A percentile compares a stretch with the other conserved stretches of the same genome.
These are phyloP conservation scores for Eurystomus glaucurus DNA, from an alignment of 2,797 vertebrate species.

Conservation along the genomic window DNA sequence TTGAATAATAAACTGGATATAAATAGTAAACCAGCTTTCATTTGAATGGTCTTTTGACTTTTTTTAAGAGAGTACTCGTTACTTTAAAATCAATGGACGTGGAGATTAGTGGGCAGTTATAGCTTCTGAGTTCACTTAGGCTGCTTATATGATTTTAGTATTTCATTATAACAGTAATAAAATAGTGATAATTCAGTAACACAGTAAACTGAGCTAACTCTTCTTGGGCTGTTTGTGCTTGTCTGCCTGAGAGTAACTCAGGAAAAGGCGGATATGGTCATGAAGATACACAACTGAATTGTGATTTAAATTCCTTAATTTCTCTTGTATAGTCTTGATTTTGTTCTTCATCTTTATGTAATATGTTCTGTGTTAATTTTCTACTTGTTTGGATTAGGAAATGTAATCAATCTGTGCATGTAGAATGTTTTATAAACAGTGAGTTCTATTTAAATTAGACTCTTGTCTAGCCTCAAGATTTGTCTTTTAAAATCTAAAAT, in stretches of 20 bases:
- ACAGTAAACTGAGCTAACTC: not conserved
- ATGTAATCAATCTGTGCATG: not conserved
- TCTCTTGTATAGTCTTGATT: slow-evolving; percentile 54
- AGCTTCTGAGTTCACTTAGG: not conserved
- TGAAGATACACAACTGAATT: slow-evolving; percentile 16
- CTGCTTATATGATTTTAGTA: not conserved
- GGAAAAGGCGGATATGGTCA: not conserved
- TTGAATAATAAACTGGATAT: not conserved
- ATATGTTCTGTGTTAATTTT: not conserved
- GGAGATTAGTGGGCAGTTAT: not conserved
- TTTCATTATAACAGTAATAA: not conserved
- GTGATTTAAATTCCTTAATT: slow-evolving; percentile 38
- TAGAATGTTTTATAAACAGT: slow-evolving; percentile 50
- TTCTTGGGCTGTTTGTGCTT: not conserved
- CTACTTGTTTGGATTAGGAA: slow-evolving; percentile 46
- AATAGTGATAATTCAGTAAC: not conserved
- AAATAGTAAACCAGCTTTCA: not conserved
- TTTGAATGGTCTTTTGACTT: not conserved
- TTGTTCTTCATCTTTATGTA: slow-evolving; percentile 70
- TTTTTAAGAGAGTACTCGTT: not conserved
- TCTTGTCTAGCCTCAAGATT: slow-evolving; percentile 37
- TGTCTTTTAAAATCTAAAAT: slow-evolving; percentile 25
- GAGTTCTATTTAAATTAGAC: slow-evolving; percentile 44
- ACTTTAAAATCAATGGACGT: not conserved
- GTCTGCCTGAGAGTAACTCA: not conserved